These are phyloP conservation scores for Pseudorhombus dupliciocellatus DNA, from an alignment of 2,113 vertebrate genomes.

Conservation along the genomic window DNA sequence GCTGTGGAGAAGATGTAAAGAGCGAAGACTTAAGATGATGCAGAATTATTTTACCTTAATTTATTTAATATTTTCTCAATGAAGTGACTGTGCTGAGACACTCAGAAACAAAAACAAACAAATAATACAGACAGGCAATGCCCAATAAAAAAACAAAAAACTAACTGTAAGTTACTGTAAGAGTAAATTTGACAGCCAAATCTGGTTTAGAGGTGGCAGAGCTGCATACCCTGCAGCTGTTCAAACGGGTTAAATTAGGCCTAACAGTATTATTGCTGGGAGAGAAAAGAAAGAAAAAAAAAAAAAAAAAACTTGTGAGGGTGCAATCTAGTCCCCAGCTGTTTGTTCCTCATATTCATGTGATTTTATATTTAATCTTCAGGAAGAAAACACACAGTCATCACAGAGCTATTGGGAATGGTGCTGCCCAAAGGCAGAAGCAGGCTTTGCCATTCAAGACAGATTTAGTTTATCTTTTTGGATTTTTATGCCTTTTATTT, in stretches of 20 bases:
- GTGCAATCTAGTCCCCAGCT: constrained; percentile 28
- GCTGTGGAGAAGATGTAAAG: background rate
- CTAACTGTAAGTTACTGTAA: constrained; percentile 51
- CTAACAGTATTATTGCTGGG: constrained; percentile 49
- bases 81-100: constrained; percentile 4
- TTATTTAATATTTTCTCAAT: background rate
- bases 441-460: constrained; percentile 4
- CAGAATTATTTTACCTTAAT: background rate
- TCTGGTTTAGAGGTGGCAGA: constrained; percentile 63
- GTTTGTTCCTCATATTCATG: constrained; percentile 30
- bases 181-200: constrained; percentile 64
- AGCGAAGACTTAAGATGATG: background rate
- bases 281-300: constrained; percentile 25
- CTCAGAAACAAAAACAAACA: constrained; percentile 20
- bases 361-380: constrained; percentile 25
- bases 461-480: constrained; percentile 13
- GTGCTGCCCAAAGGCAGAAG: constrained; percentile 12
- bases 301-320: background rate
- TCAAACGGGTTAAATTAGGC: constrained; percentile 61
- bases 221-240: constrained; percentile 58
- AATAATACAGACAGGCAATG: constrained; percentile 41
- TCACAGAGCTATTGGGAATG: constrained; percentile 7
- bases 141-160: background rate
- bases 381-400: constrained; percentile 17
- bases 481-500: background rate